Evolutionary conservation across 2,797 vertebrate species (phyloP).

Genomic region (Helicolenus hilgendorfi): DNA sequence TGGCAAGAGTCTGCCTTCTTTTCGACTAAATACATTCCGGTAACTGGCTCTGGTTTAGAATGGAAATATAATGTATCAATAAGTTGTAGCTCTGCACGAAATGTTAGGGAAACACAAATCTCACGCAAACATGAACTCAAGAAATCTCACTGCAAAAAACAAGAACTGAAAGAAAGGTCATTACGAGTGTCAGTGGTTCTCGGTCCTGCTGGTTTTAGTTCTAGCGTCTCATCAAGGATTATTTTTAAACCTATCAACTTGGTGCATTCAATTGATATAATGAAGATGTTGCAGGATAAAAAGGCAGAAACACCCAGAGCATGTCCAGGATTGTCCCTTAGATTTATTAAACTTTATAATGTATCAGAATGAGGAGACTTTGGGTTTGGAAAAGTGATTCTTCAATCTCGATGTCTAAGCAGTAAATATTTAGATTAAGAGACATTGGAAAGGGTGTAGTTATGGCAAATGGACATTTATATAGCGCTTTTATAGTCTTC

Average conservation of each 20-base stretch:
- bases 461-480: too few relatives aligned
- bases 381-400: not conserved
- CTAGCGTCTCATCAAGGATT: not conserved
- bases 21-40: not conserved
- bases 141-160: constrained; percentile 1
- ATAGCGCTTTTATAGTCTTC: too few relatives aligned
- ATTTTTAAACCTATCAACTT: not conserved
- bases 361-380: not conserved
- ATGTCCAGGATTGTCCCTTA: not conserved
- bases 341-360: not conserved
- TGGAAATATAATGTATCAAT: not conserved
- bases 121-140: not conserved
- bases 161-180: constrained; percentile 38
- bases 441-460: not conserved
- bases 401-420: not conserved
- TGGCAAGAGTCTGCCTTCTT: not conserved
- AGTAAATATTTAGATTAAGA: not conserved
- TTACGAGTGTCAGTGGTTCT: constrained; percentile 32
- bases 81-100: not conserved
- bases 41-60: not conserved
- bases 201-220: not conserved
- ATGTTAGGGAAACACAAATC: not conserved
- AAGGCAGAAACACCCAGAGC: not conserved
- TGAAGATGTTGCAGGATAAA: not conserved
- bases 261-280: not conserved